phyloP scores from a whole-genome alignment of 2,113 vertebrate genomes.

The Burhinus bistriatus region DNA sequence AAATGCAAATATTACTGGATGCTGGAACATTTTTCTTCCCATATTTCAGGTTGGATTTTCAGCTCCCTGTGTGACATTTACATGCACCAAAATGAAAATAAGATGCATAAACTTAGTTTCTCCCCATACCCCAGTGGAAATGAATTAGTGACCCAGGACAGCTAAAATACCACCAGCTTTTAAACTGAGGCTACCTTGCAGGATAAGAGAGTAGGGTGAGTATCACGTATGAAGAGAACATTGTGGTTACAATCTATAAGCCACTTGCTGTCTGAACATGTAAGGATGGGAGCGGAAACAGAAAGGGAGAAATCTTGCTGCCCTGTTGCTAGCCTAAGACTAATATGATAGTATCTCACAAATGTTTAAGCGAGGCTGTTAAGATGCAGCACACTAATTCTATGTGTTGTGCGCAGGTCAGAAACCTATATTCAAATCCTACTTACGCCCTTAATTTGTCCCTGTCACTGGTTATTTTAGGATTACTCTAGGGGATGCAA shows the following conservation, averaged over 20 bases:
- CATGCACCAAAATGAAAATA: neutral
- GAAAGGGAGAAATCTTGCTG: neutral
- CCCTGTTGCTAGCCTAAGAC: neutral
- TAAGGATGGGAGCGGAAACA: neutral
- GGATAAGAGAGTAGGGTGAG: neutral
- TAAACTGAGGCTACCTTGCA: neutral
- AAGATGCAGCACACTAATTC: neutral
- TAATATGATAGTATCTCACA: neutral
- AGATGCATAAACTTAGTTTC: neutral
- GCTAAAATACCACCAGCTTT: neutral
- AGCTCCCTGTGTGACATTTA: neutral
- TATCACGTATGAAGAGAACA: neutral
- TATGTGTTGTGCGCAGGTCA: neutral
- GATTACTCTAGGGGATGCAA: neutral
- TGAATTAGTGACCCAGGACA: neutral
- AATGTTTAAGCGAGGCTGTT: neutral
- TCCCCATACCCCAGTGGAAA: neutral
- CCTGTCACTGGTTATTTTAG: neutral
- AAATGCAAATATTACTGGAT: conserved; percentile 69
- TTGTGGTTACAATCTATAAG: neutral
- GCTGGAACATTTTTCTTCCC: conserved; percentile 49
- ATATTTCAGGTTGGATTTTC: conserved; percentile 30
- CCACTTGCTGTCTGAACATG: neutral
- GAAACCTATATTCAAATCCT: neutral
- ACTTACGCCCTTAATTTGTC: accelerated